A percentile compares a stretch with the other conserved stretches of the same genome.
These are phyloP conservation scores for Pteropus alecto DNA, from an alignment of 2,113 vertebrate species.

Conservation along the genomic window DNA sequence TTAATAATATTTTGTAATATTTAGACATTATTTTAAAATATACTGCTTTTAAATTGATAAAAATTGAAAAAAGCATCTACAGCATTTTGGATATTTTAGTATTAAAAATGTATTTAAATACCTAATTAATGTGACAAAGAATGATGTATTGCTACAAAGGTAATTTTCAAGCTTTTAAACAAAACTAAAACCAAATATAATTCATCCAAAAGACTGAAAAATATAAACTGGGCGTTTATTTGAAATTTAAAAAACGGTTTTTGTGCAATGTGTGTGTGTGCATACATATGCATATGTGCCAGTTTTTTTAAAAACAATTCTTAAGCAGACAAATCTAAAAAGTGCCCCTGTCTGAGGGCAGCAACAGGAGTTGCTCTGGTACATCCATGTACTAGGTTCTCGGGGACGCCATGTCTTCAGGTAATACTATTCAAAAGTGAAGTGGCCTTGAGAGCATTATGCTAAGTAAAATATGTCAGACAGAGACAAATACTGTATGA, in stretches of 20 bases:
- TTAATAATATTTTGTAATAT: constrained; percentile 50
- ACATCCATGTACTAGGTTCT: neutral
- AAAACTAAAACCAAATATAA: constrained; percentile 5
- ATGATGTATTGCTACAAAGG: neutral
- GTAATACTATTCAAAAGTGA: neutral
- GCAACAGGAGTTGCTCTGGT: neutral
- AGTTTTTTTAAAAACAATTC: too few species aligned
- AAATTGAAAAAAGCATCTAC: constrained; percentile 47
- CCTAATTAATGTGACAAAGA: constrained; percentile 25
- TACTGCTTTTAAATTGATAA: constrained; percentile 22
- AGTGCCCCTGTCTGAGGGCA: neutral
- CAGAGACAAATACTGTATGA: neutral
- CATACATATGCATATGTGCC: neutral
- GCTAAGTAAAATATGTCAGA: neutral
- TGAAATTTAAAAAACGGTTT: neutral
- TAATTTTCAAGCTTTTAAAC: neutral
- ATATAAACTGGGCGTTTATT: neutral
- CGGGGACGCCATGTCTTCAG: neutral
- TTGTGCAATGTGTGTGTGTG: neutral
- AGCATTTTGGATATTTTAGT: constrained; percentile 23
- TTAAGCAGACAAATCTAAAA: neutral
- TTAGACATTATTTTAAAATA: constrained; percentile 50
- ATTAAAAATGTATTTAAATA: constrained; percentile 18
- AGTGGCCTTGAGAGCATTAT: neutral
- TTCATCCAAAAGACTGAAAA: neutral